Conservation (phyloP, 1,140 invertebrate species). For the Drosophila bocki region DNA sequence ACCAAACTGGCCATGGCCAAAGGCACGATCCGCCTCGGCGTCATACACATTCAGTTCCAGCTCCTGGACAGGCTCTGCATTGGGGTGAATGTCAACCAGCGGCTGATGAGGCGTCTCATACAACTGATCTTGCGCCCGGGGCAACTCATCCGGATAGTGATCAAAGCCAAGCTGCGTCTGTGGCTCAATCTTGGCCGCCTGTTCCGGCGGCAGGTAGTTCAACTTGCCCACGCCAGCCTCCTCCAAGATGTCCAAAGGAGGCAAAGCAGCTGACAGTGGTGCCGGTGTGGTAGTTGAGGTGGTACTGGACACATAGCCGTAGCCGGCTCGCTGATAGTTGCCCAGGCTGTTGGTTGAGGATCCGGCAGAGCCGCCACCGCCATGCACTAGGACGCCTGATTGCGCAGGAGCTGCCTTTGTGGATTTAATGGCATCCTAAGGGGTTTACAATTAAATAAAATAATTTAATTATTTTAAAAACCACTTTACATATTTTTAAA, state of each 20-base stretch:
- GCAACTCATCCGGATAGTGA: constrained; percentile 81
- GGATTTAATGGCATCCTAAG: constrained; percentile 88
- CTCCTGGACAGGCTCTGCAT: constrained; percentile 52
- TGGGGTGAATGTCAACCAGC: constrained; percentile 62
- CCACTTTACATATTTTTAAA: not conserved
- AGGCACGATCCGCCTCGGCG: constrained; percentile 70
- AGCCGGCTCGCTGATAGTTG: constrained; percentile 46
- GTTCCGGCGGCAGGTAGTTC: constrained; percentile 82
- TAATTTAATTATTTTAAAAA: not conserved
- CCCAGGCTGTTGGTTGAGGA: constrained; percentile 41
- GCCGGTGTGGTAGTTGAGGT: constrained; percentile 67
- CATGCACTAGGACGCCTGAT: constrained; percentile 88
- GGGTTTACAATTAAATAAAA: not conserved
- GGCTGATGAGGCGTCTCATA: constrained; percentile 21
- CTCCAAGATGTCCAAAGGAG: constrained; percentile 54
- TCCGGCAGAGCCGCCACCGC: constrained; percentile 66
- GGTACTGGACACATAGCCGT: constrained; percentile 54
- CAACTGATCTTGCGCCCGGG: constrained; percentile 54
- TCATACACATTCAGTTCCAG: constrained; percentile 67
- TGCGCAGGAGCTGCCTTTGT: constrained; percentile 90
- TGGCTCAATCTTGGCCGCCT: constrained; percentile 76
- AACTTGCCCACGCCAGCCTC: constrained; percentile 75
- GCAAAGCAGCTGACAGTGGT: constrained; percentile 1
- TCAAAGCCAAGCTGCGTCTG: constrained; percentile 76
- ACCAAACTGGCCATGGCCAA: constrained; percentile 57